Percentiles rank a stretch among this genome's conserved stretches.
phyloP scores from a whole-genome alignment of 2,888 invertebrate genomes.

The Apotomis turbidana region DNA sequence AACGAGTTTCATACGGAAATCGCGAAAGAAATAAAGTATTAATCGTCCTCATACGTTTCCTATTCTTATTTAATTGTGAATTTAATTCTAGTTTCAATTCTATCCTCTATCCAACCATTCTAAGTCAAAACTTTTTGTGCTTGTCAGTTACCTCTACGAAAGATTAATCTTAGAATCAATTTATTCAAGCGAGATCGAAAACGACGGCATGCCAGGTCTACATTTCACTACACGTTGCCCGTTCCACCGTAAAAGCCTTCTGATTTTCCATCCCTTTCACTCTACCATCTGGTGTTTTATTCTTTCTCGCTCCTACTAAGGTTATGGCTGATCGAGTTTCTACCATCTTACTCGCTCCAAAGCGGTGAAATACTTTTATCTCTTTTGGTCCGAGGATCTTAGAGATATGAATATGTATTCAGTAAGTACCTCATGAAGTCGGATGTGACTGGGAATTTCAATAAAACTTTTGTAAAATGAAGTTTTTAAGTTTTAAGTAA shows the following conservation, averaged over 20 bases:
- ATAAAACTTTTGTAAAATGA: constrained; percentile 62
- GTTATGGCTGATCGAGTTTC: constrained; percentile 79
- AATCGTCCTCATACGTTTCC: constrained; percentile 4
- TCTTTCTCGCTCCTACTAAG: constrained; percentile 62
- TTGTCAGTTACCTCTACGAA: constrained; percentile 65
- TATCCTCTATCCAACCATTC: constrained; percentile 20
- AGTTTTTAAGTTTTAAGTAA: constrained; percentile 53
- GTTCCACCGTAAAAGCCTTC: constrained; percentile 84
- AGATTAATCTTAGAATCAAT: constrained; percentile 82
- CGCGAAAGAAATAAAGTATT: constrained; percentile 6
- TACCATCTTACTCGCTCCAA: constrained; percentile 81
- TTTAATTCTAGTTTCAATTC: not conserved
- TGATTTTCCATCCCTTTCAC: constrained; percentile 68
- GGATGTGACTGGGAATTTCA: constrained; percentile 70
- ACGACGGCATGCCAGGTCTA: constrained; percentile 73
- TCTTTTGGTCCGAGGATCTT: constrained; percentile 74
- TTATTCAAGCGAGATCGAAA: constrained; percentile 81
- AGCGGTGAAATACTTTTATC: constrained; percentile 81
- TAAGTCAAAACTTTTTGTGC: constrained; percentile 32
- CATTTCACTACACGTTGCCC: constrained; percentile 80
- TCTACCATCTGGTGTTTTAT: constrained; percentile 51
- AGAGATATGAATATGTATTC: constrained; percentile 80
- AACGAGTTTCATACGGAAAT: constrained; percentile 29
- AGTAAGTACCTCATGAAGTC: constrained; percentile 70
- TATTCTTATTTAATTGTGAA: constrained; percentile 7